Conservation (phyloP, 1,140 invertebrate species). For the Zaprionus ornatus region DNA sequence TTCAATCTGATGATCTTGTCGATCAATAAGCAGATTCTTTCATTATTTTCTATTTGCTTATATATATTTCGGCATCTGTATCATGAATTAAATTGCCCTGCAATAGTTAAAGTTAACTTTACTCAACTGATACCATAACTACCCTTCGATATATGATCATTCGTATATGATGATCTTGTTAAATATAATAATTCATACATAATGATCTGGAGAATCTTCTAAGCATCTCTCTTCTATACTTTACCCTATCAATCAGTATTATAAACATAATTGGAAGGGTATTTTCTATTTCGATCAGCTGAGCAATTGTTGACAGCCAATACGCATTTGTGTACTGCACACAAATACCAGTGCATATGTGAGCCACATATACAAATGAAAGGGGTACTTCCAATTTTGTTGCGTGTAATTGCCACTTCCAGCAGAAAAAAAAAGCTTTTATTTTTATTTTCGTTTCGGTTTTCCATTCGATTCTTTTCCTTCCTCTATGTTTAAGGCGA, state of each 20-base stretch:
- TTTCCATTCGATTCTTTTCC: constrained; percentile 69
- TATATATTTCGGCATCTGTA: too few relatives aligned
- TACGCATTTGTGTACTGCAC: neutral
- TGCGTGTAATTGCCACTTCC: constrained; percentile 78
- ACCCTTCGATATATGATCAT: too few relatives aligned
- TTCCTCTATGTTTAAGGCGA: constrained; percentile 76
- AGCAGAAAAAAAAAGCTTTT: constrained; percentile 66
- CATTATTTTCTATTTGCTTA: too few relatives aligned
- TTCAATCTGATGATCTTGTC: too few relatives aligned
- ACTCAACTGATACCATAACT: too few relatives aligned
- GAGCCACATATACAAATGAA: constrained; percentile 34
- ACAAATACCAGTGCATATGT: neutral
- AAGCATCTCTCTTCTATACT: neutral
- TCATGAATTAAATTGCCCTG: too few relatives aligned
- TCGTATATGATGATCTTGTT: too few relatives aligned
- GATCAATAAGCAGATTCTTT: too few relatives aligned
- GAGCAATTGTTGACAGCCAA: neutral
- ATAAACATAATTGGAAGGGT: neutral
- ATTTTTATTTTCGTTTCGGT: constrained; percentile 73
- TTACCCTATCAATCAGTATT: too few relatives aligned
- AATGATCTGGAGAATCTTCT: neutral
- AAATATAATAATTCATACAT: too few relatives aligned
- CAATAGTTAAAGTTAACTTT: too few relatives aligned
- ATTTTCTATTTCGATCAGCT: neutral
- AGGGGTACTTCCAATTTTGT: constrained; percentile 72